Percentiles rank a stretch among this genome's conserved stretches.
These are phyloP conservation scores for Labeo rohita DNA, from an alignment of 2,113 vertebrate species.

Conservation along the genomic window DNA sequence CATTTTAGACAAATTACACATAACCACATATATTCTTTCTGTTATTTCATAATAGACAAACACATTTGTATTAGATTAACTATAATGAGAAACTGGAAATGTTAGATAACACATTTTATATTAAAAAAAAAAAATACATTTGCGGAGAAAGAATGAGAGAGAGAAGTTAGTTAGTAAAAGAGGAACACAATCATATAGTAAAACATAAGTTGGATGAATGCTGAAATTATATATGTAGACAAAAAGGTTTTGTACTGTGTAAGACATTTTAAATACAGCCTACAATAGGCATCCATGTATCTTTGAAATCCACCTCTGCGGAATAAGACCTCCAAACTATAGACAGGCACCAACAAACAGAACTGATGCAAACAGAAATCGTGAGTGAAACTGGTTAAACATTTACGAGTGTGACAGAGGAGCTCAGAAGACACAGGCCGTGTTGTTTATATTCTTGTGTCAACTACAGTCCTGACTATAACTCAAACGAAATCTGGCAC, in stretches of 20 bases:
- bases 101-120: not conserved
- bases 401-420: slow-evolving; percentile 79
- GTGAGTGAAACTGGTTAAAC: slow-evolving; percentile 81
- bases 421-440: slow-evolving; percentile 84
- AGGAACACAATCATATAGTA: not conserved
- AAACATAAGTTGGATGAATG: not conserved
- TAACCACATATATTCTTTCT: not conserved
- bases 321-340: slow-evolving; percentile 10
- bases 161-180: not conserved
- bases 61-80: not conserved
- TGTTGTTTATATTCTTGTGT: slow-evolving; percentile 82
- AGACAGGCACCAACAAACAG: slow-evolving; percentile 7
- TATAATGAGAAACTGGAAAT: not conserved
- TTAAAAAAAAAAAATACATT: not conserved
- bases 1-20: not conserved
- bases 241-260: not conserved
- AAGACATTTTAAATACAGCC: not conserved
- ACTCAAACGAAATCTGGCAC: slow-evolving; percentile 79
- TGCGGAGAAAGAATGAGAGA: not conserved
- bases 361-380: slow-evolving; percentile 70
- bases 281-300: not conserved
- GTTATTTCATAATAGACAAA: not conserved
- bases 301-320: not conserved
- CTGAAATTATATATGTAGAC: not conserved
- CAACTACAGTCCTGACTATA: slow-evolving; percentile 80